Percentiles rank a stretch among this genome's conserved stretches.
Conservation (phyloP, 2,888 invertebrate species). For the Gymnosoma rotundatum region DNA sequence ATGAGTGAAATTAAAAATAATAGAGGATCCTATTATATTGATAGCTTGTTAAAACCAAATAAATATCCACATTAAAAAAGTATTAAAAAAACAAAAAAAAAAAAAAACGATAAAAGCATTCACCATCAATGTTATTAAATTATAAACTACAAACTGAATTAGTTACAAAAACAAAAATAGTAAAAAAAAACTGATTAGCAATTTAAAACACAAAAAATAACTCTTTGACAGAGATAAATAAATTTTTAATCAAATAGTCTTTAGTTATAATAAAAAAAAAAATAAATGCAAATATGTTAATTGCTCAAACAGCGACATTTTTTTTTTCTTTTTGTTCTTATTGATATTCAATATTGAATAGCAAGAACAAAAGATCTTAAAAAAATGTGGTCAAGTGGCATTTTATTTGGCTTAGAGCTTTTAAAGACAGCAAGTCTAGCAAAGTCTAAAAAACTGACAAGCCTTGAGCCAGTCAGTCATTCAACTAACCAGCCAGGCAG, state of each 20-base stretch:
- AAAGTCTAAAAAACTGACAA: conserved; percentile 66
- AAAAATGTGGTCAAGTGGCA: conserved; percentile 58
- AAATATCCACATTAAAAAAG: too few species aligned
- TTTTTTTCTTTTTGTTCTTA: neutral
- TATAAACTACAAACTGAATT: neutral
- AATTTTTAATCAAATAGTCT: conserved; percentile 28
- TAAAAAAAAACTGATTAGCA: conserved; percentile 46
- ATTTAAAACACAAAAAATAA: conserved; percentile 30
- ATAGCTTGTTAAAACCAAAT: too few species aligned
- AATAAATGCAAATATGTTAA: conserved; percentile 46
- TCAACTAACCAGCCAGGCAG: conserved; percentile 8
- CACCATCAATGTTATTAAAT: conserved; percentile 40
- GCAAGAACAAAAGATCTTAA: conserved; percentile 15
- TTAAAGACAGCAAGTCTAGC: conserved; percentile 64
- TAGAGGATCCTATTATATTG: too few species aligned
- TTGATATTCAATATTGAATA: neutral
- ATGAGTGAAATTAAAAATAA: too few species aligned
- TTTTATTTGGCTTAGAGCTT: conserved; percentile 61
- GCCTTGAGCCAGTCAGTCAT: conserved; percentile 47
- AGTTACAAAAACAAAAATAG: conserved; percentile 12
- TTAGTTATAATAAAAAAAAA: conserved; percentile 3
- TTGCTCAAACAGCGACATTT: conserved; percentile 12
- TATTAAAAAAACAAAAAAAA: neutral
- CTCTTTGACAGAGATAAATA: conserved; percentile 19
- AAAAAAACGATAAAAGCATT: conserved; percentile 24